phyloP scores from a whole-genome alignment of 2,888 invertebrate species.

The Drosophila neotestacea region DNA sequence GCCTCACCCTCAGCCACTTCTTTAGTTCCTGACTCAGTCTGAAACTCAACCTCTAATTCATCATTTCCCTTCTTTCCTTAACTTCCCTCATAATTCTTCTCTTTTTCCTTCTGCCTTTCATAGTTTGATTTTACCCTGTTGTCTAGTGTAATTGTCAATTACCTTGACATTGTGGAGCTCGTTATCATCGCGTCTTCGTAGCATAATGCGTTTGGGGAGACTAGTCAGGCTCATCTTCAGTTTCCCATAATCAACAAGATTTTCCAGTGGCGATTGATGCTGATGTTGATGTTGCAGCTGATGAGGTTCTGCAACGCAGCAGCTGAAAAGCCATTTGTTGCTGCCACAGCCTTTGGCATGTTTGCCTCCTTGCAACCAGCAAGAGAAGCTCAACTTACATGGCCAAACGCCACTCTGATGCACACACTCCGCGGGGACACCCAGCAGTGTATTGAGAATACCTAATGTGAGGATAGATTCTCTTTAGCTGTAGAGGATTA shows the following conservation, averaged over 20 bases:
- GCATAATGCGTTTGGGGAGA: slow-evolving; percentile 83
- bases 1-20: not conserved
- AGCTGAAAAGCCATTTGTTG: slow-evolving; percentile 90
- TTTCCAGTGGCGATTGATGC: slow-evolving; percentile 71
- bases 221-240: slow-evolving; percentile 65
- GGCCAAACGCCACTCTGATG: slow-evolving; percentile 87
- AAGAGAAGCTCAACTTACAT: slow-evolving; percentile 90
- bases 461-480: slow-evolving; percentile 58
- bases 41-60: not conserved
- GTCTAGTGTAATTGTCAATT: slow-evolving; percentile 44
- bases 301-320: slow-evolving; percentile 87
- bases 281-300: slow-evolving; percentile 87
- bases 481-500: slow-evolving; percentile 3
- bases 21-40: not conserved
- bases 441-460: slow-evolving; percentile 83
- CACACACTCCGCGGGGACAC: slow-evolving; percentile 84
- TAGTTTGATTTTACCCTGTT: not conserved
- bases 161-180: slow-evolving; percentile 75
- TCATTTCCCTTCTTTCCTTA: not conserved
- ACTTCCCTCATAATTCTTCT: not conserved
- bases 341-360: slow-evolving; percentile 89
- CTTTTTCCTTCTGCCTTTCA: not conserved
- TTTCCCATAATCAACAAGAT: slow-evolving; percentile 80
- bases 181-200: slow-evolving; percentile 84
- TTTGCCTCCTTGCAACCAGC: slow-evolving; percentile 91